Percentiles rank a stretch among this genome's conserved stretches.
phyloP scores from a whole-genome alignment of 1,140 invertebrate genomes.

The Phortica variegata region DNA sequence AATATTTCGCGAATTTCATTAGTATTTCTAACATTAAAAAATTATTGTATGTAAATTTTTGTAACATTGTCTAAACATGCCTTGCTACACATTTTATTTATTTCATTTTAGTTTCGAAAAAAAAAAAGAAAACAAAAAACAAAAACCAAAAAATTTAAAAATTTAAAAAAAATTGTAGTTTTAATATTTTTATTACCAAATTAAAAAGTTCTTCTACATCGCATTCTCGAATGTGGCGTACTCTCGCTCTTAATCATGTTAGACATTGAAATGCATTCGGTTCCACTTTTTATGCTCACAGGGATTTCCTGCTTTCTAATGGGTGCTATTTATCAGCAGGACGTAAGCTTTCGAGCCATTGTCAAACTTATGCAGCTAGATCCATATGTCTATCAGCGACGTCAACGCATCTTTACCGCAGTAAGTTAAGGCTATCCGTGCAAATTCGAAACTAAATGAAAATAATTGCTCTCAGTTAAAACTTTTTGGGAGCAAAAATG shows the following conservation, averaged over 20 bases:
- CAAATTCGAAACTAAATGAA: too few species aligned
- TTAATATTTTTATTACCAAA: constrained; percentile 9
- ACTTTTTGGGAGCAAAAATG: background rate
- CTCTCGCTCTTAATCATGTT: too few species aligned
- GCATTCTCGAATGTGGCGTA: too few species aligned
- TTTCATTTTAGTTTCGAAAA: too few species aligned
- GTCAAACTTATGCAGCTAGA: constrained; percentile 18
- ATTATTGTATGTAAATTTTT: background rate
- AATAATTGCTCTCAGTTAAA: background rate
- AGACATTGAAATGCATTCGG: too few species aligned
- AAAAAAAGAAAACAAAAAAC: background rate
- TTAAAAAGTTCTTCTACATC: too few species aligned
- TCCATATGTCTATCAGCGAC: constrained; percentile 27
- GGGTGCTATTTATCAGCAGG: constrained; percentile 31
- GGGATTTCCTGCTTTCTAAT: constrained; percentile 23
- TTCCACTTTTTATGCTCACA: too few species aligned
- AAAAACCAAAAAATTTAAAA: background rate
- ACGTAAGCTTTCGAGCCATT: constrained; percentile 24
- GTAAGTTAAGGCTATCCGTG: constrained; percentile 10
- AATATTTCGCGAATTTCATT: constrained; percentile 33
- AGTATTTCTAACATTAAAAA: constrained; percentile 4
- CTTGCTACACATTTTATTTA: too few species aligned
- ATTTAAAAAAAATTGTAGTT: background rate
- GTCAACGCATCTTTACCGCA: constrained; percentile 21
- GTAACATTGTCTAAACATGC: too few species aligned